These are phyloP conservation scores for Chloroceryle inda DNA, from an alignment of 2,797 vertebrate genomes.

Conservation along the genomic window DNA sequence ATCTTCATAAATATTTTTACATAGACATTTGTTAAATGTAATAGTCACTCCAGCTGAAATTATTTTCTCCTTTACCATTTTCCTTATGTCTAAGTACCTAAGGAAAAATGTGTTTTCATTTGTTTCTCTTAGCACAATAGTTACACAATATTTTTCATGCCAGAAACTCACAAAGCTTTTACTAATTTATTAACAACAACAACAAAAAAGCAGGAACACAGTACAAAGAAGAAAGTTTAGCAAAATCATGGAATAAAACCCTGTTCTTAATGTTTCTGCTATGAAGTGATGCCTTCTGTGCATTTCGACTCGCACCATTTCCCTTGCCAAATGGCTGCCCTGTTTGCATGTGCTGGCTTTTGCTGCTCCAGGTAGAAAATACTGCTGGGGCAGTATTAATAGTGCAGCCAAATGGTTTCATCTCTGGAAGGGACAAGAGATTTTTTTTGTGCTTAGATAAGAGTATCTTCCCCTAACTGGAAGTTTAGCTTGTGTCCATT, in stretches of 20 bases:
- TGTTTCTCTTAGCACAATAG: neutral
- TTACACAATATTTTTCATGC: neutral
- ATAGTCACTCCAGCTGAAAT: neutral
- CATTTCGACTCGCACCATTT: neutral
- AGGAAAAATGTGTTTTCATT: neutral
- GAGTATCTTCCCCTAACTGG: neutral
- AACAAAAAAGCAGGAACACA: neutral
- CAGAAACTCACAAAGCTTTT: neutral
- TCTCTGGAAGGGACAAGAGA: neutral
- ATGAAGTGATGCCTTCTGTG: neutral
- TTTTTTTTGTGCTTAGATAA: constrained; percentile 8
- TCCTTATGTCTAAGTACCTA: neutral
- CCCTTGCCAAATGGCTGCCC: neutral
- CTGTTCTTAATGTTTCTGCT: neutral
- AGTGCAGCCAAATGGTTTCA: neutral
- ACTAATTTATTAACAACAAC: neutral
- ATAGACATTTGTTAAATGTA: neutral
- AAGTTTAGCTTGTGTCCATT: constrained; percentile 31
- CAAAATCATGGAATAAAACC: neutral
- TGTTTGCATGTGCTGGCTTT: neutral
- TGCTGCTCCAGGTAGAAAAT: neutral
- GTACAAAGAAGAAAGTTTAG: neutral
- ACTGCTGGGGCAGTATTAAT: neutral
- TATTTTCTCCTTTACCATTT: neutral
- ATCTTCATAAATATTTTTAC: neutral